Percentiles rank a stretch among this genome's conserved stretches.
phyloP scores from a whole-genome alignment of 2,797 vertebrate genomes.

The Pachyuromys duprasi region DNA sequence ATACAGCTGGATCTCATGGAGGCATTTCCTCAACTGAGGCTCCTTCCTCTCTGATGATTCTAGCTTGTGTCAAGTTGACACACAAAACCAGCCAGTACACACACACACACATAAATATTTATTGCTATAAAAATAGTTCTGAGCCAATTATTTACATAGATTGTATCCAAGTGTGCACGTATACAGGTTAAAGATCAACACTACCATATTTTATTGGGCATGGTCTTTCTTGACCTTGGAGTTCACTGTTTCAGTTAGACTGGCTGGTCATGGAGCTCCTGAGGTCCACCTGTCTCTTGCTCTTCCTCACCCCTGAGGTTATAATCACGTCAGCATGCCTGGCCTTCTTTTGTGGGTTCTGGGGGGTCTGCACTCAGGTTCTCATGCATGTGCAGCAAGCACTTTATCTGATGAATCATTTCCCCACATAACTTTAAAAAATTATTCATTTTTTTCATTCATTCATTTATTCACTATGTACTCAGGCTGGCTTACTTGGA shows the following conservation, averaged over 20 bases:
- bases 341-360: neutral
- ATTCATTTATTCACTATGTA: too few species aligned
- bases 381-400: neutral
- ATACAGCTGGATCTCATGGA: too few species aligned
- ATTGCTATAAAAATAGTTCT: constrained; percentile 46
- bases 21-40: too few species aligned
- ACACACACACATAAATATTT: neutral
- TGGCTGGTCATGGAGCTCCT: too few species aligned
- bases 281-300: neutral
- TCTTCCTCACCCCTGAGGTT: neutral
- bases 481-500: too few species aligned
- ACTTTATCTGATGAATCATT: too few species aligned
- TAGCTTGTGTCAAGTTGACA: too few species aligned
- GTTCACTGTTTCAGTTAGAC: too few species aligned
- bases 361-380: neutral
- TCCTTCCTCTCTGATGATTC: too few species aligned
- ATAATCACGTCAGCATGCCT: neutral
- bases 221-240: neutral
- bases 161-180: neutral
- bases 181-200: neutral
- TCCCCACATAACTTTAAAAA: neutral
- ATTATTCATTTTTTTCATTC: too few species aligned
- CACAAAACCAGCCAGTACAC: neutral
- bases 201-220: neutral
- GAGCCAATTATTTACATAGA: neutral